Conservation (phyloP, 2,888 invertebrate species). For the Drepanosiphum platanoidis region DNA sequence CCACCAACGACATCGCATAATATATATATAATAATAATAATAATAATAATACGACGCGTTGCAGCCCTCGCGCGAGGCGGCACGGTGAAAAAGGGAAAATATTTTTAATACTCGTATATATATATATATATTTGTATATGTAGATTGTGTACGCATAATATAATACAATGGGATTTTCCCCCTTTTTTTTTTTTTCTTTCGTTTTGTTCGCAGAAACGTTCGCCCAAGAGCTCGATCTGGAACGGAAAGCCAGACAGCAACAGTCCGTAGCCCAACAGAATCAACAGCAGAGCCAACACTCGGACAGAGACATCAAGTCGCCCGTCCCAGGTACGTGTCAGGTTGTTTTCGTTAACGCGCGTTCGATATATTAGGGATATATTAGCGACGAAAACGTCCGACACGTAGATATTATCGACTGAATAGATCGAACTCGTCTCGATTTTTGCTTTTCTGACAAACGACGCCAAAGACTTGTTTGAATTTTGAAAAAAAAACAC, state of each 20-base stretch:
- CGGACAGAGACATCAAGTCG: slow-evolving; percentile 81
- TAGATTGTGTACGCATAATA: slow-evolving; percentile 2
- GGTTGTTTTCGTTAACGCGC: too few species aligned
- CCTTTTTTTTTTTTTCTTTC: slow-evolving; percentile 37
- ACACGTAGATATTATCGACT: too few species aligned
- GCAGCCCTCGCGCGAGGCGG: not conserved
- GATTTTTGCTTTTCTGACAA: too few species aligned
- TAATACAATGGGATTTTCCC: not conserved
- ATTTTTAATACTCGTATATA: too few species aligned
- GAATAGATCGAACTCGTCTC: too few species aligned
- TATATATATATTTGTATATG: slow-evolving; percentile 12
- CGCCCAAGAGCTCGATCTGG: slow-evolving; percentile 88
- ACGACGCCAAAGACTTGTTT: too few species aligned
- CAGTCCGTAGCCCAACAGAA: slow-evolving; percentile 64
- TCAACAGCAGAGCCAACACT: slow-evolving; percentile 64
- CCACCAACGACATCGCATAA: slow-evolving; percentile 42
- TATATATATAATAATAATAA: slow-evolving; percentile 42
- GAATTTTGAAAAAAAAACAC: too few species aligned
- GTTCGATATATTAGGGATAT: too few species aligned
- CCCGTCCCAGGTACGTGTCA: slow-evolving; percentile 78
- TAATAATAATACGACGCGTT: too few species aligned
- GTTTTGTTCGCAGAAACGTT: slow-evolving; percentile 76
- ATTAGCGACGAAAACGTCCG: too few species aligned
- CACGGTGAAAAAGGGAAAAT: slow-evolving; percentile 5
- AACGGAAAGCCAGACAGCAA: slow-evolving; percentile 80